Conservation (phyloP, 2,888 invertebrate species). For the Tortricodes alternella region DNA sequence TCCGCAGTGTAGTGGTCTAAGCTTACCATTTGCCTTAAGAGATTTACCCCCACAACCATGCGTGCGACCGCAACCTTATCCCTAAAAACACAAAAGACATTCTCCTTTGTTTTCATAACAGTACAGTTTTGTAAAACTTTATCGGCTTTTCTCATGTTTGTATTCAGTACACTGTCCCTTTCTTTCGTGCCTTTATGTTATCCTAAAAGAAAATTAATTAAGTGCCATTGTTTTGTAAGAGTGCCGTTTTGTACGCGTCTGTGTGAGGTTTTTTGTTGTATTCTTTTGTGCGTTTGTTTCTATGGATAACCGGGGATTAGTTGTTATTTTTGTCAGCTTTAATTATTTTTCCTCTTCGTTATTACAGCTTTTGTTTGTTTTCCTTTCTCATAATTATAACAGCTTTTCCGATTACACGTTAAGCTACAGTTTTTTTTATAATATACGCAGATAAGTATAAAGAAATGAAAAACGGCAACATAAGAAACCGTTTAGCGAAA, state of each 20-base stretch:
- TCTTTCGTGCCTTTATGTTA: conserved; percentile 58
- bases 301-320: conserved; percentile 25
- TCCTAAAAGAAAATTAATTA: conserved; percentile 75
- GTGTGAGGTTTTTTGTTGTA: conserved; percentile 41
- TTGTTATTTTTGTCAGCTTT: conserved; percentile 17
- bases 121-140: conserved; percentile 53
- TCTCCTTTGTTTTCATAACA: conserved; percentile 35
- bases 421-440: too few relatives aligned
- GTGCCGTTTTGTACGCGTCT: conserved; percentile 56
- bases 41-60: conserved; percentile 30
- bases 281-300: conserved; percentile 32
- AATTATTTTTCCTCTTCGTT: conserved; percentile 20
- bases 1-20: conserved; percentile 44
- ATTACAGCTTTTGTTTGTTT: neutral
- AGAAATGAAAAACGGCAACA: neutral
- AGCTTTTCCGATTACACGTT: too few relatives aligned
- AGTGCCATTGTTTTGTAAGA: conserved; percentile 63
- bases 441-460: too few relatives aligned
- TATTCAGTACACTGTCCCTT: conserved; percentile 55
- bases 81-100: conserved; percentile 30
- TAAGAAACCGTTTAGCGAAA: neutral
- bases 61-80: conserved; percentile 24
- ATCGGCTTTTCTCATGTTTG: conserved; percentile 62
- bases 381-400: too few relatives aligned
- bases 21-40: conserved; percentile 31